phyloP scores from a whole-genome alignment of 2,113 vertebrate genomes.

The Telmatochromis sp. region DNA sequence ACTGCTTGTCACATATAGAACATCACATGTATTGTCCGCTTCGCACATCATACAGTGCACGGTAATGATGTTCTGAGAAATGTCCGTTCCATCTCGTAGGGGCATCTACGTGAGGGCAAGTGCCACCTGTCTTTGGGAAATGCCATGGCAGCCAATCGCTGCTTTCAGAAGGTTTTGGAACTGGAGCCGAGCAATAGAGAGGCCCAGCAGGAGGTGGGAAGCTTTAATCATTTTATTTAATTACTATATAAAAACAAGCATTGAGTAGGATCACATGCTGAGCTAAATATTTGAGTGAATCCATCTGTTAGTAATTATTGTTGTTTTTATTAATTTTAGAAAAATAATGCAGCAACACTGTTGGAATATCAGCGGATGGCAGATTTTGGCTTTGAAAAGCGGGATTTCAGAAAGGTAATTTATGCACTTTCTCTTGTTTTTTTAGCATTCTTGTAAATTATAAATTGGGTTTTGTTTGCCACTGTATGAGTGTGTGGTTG shows the following conservation, averaged over 20 bases:
- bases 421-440: not conserved
- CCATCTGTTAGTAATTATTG: not conserved
- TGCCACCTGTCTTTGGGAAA: slow-evolving; percentile 91
- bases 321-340: slow-evolving; percentile 64
- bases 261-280: not conserved
- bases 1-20: not conserved
- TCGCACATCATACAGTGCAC: not conserved
- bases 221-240: not conserved
- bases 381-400: slow-evolving; percentile 86
- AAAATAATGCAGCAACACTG: slow-evolving; percentile 81
- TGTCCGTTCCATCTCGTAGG: slow-evolving; percentile 60
- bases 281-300: not conserved
- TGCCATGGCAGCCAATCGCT: slow-evolving; percentile 89
- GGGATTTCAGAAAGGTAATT: slow-evolving; percentile 90
- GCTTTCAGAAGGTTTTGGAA: slow-evolving; percentile 88
- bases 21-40: not conserved
- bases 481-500: not conserved
- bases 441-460: not conserved
- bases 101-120: slow-evolving; percentile 90
- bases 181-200: slow-evolving; percentile 83
- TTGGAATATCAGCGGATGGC: slow-evolving; percentile 89
- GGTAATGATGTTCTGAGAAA: not conserved
- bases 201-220: slow-evolving; percentile 82
- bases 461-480: not conserved
- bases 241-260: not conserved